These are phyloP conservation scores for Adoxophyes honmai DNA, from an alignment of 1,140 invertebrate genomes.

Conservation along the genomic window DNA sequence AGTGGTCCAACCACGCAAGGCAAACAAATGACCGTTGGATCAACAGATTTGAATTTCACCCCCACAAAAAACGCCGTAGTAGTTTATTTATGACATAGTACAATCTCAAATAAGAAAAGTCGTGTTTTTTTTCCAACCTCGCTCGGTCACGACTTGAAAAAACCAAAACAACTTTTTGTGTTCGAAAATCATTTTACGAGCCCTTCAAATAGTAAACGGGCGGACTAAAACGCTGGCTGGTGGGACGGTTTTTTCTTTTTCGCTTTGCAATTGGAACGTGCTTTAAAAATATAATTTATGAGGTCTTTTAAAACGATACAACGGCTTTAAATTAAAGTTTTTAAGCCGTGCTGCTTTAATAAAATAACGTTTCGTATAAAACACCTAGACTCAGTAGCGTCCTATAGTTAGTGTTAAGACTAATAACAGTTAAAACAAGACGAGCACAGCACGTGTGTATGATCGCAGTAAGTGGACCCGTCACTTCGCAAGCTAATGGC, in stretches of 20 bases:
- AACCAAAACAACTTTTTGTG: slow-evolving; percentile 72
- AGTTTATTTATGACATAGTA: slow-evolving; percentile 61
- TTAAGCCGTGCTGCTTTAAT: no score
- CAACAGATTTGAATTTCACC: slow-evolving; percentile 48
- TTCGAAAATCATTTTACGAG: slow-evolving; percentile 66
- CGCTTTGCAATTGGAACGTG: slow-evolving; percentile 3
- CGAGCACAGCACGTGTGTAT: slow-evolving; percentile 1
- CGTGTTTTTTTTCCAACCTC: slow-evolving; percentile 34
- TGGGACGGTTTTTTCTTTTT: slow-evolving; percentile 8
- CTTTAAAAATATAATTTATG: slow-evolving; percentile 7
- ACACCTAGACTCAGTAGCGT: background rate
- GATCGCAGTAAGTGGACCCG: slow-evolving; percentile 4
- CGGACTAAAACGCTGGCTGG: slow-evolving; percentile 16
- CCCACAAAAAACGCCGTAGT: slow-evolving; percentile 44
- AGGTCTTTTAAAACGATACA: slow-evolving; percentile 1
- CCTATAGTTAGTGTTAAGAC: background rate
- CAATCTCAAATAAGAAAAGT: slow-evolving; percentile 55
- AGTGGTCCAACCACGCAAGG: slow-evolving; percentile 17
- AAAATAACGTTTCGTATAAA: background rate
- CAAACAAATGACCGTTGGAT: slow-evolving; percentile 45
- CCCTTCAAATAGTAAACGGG: slow-evolving; percentile 60
- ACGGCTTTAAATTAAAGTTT: background rate
- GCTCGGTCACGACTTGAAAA: slow-evolving; percentile 45
- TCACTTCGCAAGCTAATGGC: slow-evolving; percentile 11
- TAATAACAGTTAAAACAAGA: slow-evolving; percentile 6